phyloP scores from a whole-genome alignment of 1,140 invertebrate species.

The Sesamia nonagrioides region DNA sequence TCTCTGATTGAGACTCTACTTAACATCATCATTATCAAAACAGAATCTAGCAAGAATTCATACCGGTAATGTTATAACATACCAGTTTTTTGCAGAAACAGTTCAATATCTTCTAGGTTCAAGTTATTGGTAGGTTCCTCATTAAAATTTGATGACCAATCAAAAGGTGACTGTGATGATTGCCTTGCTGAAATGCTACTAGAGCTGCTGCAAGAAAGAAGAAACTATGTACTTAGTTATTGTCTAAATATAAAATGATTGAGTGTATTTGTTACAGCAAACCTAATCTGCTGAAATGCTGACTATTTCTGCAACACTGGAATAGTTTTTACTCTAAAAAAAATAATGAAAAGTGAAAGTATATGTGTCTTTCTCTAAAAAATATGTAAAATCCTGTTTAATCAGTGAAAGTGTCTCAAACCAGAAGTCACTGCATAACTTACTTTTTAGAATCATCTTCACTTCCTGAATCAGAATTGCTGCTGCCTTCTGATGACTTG shows the following conservation, averaged over 20 bases:
- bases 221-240: not conserved
- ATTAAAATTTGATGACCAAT: constrained; percentile 69
- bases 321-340: not conserved
- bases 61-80: constrained; percentile 41
- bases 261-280: not conserved
- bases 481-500: constrained; percentile 77
- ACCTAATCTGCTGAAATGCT: too few relatives aligned
- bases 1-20: too few relatives aligned
- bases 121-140: constrained; percentile 73
- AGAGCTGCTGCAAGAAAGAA: constrained; percentile 57
- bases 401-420: constrained; percentile 16
- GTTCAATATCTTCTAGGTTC: constrained; percentile 80
- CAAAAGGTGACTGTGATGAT: constrained; percentile 74
- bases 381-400: constrained; percentile 1
- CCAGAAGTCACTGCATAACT: constrained; percentile 8
- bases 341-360: constrained; percentile 30
- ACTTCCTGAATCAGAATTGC: constrained; percentile 81
- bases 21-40: too few relatives aligned
- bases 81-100: constrained; percentile 81
- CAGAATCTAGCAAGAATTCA: not conserved
- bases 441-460: constrained; percentile 85
- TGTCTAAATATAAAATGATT: not conserved
- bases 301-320: too few relatives aligned
- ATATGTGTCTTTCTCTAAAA: not conserved
- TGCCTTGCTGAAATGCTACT: constrained; percentile 65